phyloP scores from a whole-genome alignment of 2,797 vertebrate genomes.

The Neosilurus mollespiculum region DNA sequence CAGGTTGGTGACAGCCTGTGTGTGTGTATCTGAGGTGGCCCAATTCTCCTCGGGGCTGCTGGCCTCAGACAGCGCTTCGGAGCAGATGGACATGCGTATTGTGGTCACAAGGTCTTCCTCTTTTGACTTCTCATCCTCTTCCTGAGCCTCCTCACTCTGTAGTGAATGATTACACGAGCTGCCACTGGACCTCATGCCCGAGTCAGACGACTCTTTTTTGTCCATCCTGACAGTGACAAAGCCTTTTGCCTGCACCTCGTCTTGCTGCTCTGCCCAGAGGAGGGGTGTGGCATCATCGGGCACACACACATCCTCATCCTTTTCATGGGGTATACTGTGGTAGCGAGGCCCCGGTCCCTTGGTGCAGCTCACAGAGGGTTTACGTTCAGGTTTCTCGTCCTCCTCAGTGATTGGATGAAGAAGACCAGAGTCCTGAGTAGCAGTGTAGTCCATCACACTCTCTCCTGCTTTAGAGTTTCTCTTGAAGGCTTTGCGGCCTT shows the following conservation, averaged over 20 bases:
- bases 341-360: slow-evolving; percentile 82
- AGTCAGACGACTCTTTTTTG: slow-evolving; percentile 94
- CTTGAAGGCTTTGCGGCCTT: slow-evolving; percentile 83
- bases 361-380: slow-evolving; percentile 75
- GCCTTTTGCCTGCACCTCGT: slow-evolving; percentile 70
- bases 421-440: slow-evolving; percentile 78
- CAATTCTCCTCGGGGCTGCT: slow-evolving; percentile 92
- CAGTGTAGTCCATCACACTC: slow-evolving; percentile 75
- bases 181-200: slow-evolving; percentile 86
- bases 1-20: slow-evolving; percentile 77
- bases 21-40: slow-evolving; percentile 67
- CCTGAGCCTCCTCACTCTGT: slow-evolving; percentile 71
- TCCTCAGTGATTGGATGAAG: slow-evolving; percentile 97
- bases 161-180: slow-evolving; percentile 90
- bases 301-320: slow-evolving; percentile 88
- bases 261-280: slow-evolving; percentile 78
- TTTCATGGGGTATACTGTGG: slow-evolving; percentile 88
- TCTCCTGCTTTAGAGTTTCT: slow-evolving; percentile 80
- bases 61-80: slow-evolving; percentile 82
- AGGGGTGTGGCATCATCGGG: slow-evolving; percentile 88
- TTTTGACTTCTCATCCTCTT: slow-evolving; percentile 70
- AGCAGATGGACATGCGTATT: slow-evolving; percentile 97
- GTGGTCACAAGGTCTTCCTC: slow-evolving; percentile 78
- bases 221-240: slow-evolving; percentile 81
- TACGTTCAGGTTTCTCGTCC: slow-evolving; percentile 91